phyloP scores from a whole-genome alignment of 2,888 invertebrate genomes.

The Ephialtes manifestator region DNA sequence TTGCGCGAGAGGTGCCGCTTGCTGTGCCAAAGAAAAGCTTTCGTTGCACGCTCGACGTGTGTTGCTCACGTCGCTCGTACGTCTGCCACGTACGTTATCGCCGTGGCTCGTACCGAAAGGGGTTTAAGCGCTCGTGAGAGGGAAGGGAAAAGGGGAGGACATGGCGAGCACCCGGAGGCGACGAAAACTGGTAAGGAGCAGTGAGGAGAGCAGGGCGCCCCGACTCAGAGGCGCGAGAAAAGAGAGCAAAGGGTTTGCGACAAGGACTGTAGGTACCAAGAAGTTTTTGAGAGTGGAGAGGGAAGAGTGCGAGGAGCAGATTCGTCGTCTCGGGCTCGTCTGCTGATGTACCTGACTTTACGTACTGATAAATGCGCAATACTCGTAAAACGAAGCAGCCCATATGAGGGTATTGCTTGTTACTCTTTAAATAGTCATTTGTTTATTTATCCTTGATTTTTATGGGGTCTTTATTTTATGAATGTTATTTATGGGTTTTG shows the following conservation, averaged over 20 bases:
- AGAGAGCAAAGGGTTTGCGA: conserved; percentile 60
- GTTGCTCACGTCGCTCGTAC: conserved; percentile 34
- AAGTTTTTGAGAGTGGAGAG: conserved; percentile 23
- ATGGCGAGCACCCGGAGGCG: conserved; percentile 71
- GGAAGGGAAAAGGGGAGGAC: conserved; percentile 49
- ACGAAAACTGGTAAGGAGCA: conserved; percentile 75
- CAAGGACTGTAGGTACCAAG: conserved; percentile 47
- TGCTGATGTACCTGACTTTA: conserved; percentile 67
- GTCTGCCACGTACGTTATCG: conserved; percentile 68
- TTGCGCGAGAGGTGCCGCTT: conserved; percentile 29
- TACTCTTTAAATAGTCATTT: not conserved
- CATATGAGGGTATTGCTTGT: not conserved
- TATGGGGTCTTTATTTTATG: too few species aligned
- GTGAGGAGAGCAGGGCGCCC: conserved; percentile 46
- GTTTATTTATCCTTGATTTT: too few species aligned
- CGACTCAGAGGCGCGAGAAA: conserved; percentile 68
- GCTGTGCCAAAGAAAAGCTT: conserved; percentile 56
- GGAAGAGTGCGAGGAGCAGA: conserved; percentile 31
- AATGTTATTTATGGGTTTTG: too few species aligned
- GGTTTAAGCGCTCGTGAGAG: conserved; percentile 60
- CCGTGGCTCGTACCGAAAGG: conserved; percentile 59
- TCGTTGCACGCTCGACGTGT: conserved; percentile 25
- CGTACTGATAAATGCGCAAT: conserved; percentile 49
- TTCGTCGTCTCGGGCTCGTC: conserved; percentile 70
- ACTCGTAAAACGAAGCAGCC: not conserved